These are phyloP conservation scores for Melanargia galathea DNA, from an alignment of 2,888 invertebrate genomes.

Conservation along the genomic window DNA sequence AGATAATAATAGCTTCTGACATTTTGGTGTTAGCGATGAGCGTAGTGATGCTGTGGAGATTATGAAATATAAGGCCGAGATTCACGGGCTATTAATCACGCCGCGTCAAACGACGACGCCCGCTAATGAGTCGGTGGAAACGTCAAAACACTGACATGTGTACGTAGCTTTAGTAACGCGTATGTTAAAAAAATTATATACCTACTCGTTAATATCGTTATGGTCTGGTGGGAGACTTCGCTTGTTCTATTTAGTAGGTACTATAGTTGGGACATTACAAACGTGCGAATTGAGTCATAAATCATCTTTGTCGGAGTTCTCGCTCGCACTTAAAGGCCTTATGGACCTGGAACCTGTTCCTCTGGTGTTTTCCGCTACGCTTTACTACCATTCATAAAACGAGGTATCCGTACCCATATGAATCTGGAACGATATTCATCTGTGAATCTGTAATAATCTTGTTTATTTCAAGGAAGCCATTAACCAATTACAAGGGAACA, in stretches of 20 bases:
- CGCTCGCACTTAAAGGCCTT: too few species aligned
- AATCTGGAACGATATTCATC: too few species aligned
- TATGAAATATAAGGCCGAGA: constrained; percentile 23
- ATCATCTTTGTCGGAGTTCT: too few species aligned
- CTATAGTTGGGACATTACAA: too few species aligned
- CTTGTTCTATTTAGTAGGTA: background rate
- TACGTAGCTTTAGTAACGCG: constrained; percentile 20
- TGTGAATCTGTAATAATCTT: background rate
- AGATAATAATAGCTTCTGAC: constrained; percentile 21
- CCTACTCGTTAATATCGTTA: background rate
- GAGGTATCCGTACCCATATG: too few species aligned
- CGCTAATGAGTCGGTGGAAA: constrained; percentile 32
- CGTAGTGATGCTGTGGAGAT: constrained; percentile 1
- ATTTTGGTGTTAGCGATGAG: constrained; percentile 19
- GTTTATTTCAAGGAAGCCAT: background rate
- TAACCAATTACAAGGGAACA: background rate
- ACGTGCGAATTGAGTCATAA: too few species aligned
- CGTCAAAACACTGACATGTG: constrained; percentile 12
- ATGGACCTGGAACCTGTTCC: too few species aligned
- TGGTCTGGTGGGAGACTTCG: too few species aligned
- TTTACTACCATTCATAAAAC: too few species aligned
- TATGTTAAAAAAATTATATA: background rate
- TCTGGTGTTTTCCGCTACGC: too few species aligned
- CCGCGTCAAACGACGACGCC: constrained; percentile 20
- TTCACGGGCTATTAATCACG: constrained; percentile 28